Base-by-base conservation (phyloP, 2,797 vertebrate species). In the Halcyon chelicuti region DNA sequence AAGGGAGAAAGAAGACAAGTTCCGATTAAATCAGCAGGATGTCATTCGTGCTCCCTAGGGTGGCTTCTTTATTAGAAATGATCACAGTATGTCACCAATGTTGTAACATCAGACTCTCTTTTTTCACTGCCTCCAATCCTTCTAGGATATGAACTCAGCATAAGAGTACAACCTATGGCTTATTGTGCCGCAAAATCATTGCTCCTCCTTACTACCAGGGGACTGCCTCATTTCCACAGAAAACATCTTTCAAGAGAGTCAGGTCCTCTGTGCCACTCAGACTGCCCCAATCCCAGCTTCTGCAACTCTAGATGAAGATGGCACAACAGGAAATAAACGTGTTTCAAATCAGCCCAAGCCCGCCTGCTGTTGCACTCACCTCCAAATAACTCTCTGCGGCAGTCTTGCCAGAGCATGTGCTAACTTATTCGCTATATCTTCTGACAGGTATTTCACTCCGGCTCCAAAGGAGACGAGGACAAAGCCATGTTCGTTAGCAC, bases 401-500 rank as follows among this genome's bases (percentile, higher is more conserved):
- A 99, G 97, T 71, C 98, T 98, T 49, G 98, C 98, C 71, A 99
- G 97, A 20, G 99, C 99, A 33, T 98, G 99, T 3, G 99, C 99
- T 92, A 99, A 95, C 97, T 99, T 99, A 94, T 98, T 97, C 42
- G 99, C 98, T 51, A 99, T 99, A 63, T 99, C 99, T 86, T 99
- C 98, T 3, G 99, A 99, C 81, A 99, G 98, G 93, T 99, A 99
- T 95, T 99, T 99, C 82, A 99, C 99, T 57, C 99, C 99, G 5
- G 99, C 99, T 82, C 99, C 99, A 44, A 99, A 99, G 0, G 99
- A 99, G 77, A 99, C 99, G 5, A 99, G 98, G 83, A 99, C 98
- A 84, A 99, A 99, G 82, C 99, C 99, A n/a, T 99, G 98, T 91
- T 99, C 98, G 3, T 98, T 97, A 77, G 99, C 98, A 95, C 98